A percentile compares a stretch with the other conserved stretches of the same genome.
These are phyloP conservation scores for Galemys pyrenaicus DNA, from an alignment of 2,113 vertebrate genomes.

Conservation along the genomic window DNA sequence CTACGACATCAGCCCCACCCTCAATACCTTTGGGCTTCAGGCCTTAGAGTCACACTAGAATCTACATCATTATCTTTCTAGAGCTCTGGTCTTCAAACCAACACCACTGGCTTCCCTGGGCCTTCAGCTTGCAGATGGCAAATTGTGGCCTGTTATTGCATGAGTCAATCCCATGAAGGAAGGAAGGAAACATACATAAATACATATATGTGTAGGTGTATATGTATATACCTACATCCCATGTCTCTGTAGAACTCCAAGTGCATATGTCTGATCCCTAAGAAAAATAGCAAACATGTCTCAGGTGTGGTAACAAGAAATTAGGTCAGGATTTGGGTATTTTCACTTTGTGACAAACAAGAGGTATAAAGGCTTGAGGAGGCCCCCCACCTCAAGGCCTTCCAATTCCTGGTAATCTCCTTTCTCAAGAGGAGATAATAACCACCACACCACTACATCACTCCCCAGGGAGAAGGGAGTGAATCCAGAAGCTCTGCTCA, in stretches of 20 bases:
- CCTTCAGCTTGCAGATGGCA: not conserved
- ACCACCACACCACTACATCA: not conserved
- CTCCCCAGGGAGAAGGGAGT: not conserved
- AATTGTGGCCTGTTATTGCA: not conserved
- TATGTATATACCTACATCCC: not conserved
- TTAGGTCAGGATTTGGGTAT: not conserved
- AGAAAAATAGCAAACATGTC: not conserved
- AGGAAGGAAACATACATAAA: not conserved
- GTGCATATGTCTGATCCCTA: not conserved
- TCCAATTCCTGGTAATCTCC: not conserved
- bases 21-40: not conserved
- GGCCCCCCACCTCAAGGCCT: not conserved
- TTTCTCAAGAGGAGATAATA: not conserved
- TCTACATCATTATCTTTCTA: not conserved
- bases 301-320: not conserved
- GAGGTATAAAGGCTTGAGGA: not conserved
- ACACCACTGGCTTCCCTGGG: not conserved
- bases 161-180: not conserved
- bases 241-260: not conserved
- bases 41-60: not conserved
- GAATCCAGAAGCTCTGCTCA: not conserved
- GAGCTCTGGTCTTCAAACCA: not conserved
- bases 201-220: not conserved
- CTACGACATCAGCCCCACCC: not conserved
- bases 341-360: not conserved